Base-by-base conservation (phyloP, 1,140 invertebrate genomes). In the Micrasema longulum region DNA sequence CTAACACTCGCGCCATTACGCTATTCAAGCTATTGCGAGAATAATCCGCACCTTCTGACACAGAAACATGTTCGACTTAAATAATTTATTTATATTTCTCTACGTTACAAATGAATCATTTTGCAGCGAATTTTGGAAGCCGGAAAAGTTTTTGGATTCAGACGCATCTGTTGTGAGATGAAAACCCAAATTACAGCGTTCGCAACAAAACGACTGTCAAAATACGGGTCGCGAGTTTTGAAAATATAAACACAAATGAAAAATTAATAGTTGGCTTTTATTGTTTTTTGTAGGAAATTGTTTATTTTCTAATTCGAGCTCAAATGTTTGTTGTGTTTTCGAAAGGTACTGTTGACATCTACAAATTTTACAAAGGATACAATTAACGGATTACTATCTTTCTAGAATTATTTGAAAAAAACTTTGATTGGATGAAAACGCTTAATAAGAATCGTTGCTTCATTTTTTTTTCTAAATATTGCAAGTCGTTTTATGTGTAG, bases 1-100 rank as follows among this genome's bases (percentile, higher is more conserved):
- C 35, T 52, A 16, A 22, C 48, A 47, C n/a, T 53, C 52, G 22
- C 23, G 1, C 35, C 55, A 60, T 60, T 60, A 60, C 35, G 7
- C n/a, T 60, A 38, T 60, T 14, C 9, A 11, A 53, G 14, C 55
- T 41, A 60, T 38, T 7, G 11, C 36, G 14, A 22, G 35, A 60
- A 60, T 60, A 60, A 60, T 60, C 53, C 26, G 23, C 0, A 14
- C 14, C n/a, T 18, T 16, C 36, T 41, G 18, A 38, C 31, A 9
- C 55, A 52, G 16, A 18, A 36, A 60, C 20, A 31, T 60, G 5
- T 60, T 20, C 38, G 18, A 60, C 38, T 60, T 38, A 60, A 60
- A 38, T 36, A 66, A 50, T 66, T 66, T n/a, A 66, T 66, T 66
- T 50, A 66, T 66, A 50, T 66, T 45, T 66, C 63, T 36, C 31